Conservation (phyloP, 2,888 invertebrate genomes). For the Synanthedon tipuliformis region DNA sequence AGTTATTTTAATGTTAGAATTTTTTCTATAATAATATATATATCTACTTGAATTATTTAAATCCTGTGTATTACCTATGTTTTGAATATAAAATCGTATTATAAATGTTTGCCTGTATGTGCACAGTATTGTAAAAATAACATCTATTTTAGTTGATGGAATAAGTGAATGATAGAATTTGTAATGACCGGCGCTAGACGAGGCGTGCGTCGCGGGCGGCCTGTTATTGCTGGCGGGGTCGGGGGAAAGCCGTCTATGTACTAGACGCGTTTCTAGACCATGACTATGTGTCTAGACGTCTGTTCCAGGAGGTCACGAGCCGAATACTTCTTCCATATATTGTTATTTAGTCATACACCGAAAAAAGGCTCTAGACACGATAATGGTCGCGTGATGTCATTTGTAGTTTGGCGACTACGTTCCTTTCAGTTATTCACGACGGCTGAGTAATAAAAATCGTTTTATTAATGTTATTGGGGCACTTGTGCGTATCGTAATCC, state of each 20-base stretch:
- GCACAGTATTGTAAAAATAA: too few relatives aligned
- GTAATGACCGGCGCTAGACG: neutral
- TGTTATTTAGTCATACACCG: conserved; percentile 31
- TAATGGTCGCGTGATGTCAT: conserved; percentile 42
- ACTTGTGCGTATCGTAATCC: too few relatives aligned
- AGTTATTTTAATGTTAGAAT: too few relatives aligned
- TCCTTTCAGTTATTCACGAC: conserved; percentile 2
- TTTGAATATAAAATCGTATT: too few relatives aligned
- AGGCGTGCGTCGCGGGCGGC: conserved; percentile 11
- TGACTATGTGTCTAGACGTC: conserved; percentile 63
- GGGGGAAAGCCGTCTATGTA: conserved; percentile 48
- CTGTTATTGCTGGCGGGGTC: conserved; percentile 29
- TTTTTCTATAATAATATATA: too few relatives aligned
- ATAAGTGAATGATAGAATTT: neutral
- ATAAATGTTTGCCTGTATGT: too few relatives aligned
- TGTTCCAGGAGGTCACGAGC: conserved; percentile 58
- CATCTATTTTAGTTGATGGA: too few relatives aligned
- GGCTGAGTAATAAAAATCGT: too few relatives aligned
- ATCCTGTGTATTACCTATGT: too few relatives aligned
- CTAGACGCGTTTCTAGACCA: conserved; percentile 51
- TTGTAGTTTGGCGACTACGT: conserved; percentile 21
- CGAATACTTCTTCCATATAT: conserved; percentile 44
- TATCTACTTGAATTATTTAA: too few relatives aligned
- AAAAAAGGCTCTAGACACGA: conserved; percentile 28
- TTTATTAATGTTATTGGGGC: too few relatives aligned